Evolutionary conservation across 1,140 invertebrate species (phyloP).

Genomic region (Lasioglossum baleicum): DNA sequence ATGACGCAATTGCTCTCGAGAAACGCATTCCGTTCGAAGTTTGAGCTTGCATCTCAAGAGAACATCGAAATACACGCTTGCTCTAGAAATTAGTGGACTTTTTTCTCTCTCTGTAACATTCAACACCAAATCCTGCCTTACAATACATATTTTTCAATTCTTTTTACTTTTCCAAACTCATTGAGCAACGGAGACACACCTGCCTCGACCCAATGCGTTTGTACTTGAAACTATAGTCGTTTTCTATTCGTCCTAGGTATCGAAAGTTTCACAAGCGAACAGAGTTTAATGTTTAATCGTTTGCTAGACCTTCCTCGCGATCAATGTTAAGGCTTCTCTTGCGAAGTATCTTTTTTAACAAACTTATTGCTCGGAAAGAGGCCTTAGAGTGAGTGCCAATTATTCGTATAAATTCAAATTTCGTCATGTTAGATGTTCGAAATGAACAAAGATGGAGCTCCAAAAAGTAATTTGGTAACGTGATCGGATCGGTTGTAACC

Average conservation of each 20-base stretch:
- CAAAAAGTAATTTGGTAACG: neutral
- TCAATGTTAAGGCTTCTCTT: neutral
- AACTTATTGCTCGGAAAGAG: neutral
- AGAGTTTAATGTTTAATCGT: constrained; percentile 13
- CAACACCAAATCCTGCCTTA: constrained; percentile 3
- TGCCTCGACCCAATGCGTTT: constrained; percentile 13
- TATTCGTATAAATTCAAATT: constrained; percentile 9
- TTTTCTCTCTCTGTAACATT: no score
- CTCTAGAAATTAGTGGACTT: no score
- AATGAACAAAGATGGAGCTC: neutral
- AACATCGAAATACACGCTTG: no score
- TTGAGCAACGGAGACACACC: neutral
- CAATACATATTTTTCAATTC: constrained; percentile 18
- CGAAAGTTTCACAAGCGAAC: constrained; percentile 11
- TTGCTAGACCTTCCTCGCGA: neutral
- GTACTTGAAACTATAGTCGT: constrained; percentile 26
- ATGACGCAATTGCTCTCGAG: no score
- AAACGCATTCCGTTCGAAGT: no score
- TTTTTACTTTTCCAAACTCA: neutral
- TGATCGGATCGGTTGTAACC: neutral
- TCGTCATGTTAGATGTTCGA: neutral
- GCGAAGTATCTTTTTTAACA: neutral
- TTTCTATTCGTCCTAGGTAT: neutral
- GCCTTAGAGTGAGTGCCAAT: neutral
- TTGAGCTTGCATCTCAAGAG: no score